These are phyloP conservation scores for Platyura marginata DNA, from an alignment of 1,140 invertebrate genomes.

Conservation along the genomic window DNA sequence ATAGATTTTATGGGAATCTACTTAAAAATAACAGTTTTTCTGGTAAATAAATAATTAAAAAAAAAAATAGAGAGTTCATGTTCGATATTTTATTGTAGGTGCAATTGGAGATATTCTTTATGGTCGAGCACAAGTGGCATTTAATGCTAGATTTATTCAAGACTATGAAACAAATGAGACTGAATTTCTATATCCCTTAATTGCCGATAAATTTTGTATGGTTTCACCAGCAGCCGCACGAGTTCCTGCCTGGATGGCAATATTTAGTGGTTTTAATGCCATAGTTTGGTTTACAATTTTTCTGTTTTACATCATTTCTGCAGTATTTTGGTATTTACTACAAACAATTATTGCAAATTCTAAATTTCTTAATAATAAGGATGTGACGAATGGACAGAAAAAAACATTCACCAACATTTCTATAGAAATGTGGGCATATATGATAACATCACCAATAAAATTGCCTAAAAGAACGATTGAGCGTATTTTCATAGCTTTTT, in stretches of 20 bases:
- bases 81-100: too few species aligned
- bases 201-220: slow-evolving; percentile 23
- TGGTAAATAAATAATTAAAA: slow-evolving; percentile 9
- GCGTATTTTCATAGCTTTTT: slow-evolving; percentile 14
- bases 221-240: slow-evolving; percentile 19
- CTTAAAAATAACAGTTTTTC: slow-evolving; percentile 14
- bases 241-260: slow-evolving; percentile 23
- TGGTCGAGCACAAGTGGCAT: slow-evolving; percentile 16
- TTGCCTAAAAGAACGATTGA: slow-evolving; percentile 4
- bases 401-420: too few species aligned
- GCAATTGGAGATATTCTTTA: slow-evolving; percentile 20
- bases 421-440: neutral
- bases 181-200: slow-evolving; percentile 16
- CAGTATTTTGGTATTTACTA: neutral
- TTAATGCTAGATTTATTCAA: slow-evolving; percentile 23
- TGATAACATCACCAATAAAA: neutral
- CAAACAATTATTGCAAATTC: too few species aligned
- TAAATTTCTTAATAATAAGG: too few species aligned
- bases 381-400: too few species aligned
- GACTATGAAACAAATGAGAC: slow-evolving; percentile 14
- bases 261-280: slow-evolving; percentile 19
- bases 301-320: slow-evolving; percentile 1
- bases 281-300: slow-evolving; percentile 16
- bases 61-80: too few species aligned
- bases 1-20: slow-evolving; percentile 10